Conservation (phyloP, 2,797 vertebrate genomes). For the Aselliscus stoliczkanus region DNA sequence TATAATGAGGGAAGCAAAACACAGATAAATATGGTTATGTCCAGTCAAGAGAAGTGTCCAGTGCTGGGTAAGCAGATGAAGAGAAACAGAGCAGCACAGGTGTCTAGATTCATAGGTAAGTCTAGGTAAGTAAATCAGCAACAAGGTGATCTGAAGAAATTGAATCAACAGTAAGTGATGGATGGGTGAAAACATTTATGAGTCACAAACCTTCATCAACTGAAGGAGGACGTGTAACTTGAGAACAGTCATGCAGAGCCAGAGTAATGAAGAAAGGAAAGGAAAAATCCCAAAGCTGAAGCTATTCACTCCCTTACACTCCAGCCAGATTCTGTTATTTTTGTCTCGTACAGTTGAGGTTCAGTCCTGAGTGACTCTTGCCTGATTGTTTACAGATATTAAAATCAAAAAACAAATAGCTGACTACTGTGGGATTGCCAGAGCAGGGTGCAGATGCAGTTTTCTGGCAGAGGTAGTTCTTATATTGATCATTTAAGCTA, state of each 20-base stretch:
- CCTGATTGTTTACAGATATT: neutral
- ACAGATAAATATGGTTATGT: neutral
- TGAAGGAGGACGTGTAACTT: neutral
- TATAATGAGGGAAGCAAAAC: neutral
- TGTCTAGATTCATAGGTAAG: neutral
- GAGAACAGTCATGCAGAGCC: neutral
- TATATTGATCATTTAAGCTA: slow-evolving; percentile 61
- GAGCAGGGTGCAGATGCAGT: neutral
- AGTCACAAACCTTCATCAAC: neutral
- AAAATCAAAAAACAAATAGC: slow-evolving; percentile 43
- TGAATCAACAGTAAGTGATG: neutral
- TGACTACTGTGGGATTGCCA: neutral
- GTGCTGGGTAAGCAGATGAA: neutral
- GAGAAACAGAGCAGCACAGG: neutral
- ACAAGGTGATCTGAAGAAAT: neutral
- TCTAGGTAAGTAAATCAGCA: neutral
- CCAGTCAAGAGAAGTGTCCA: neutral
- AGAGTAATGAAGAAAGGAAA: neutral
- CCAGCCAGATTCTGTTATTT: neutral
- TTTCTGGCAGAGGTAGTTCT: neutral
- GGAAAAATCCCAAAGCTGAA: neutral
- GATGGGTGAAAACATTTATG: neutral
- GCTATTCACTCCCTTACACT: neutral
- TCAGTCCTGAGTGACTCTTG: neutral
- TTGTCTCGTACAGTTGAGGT: neutral